Conservation (phyloP, 2,113 vertebrate genomes). For the Vidua macroura region DNA sequence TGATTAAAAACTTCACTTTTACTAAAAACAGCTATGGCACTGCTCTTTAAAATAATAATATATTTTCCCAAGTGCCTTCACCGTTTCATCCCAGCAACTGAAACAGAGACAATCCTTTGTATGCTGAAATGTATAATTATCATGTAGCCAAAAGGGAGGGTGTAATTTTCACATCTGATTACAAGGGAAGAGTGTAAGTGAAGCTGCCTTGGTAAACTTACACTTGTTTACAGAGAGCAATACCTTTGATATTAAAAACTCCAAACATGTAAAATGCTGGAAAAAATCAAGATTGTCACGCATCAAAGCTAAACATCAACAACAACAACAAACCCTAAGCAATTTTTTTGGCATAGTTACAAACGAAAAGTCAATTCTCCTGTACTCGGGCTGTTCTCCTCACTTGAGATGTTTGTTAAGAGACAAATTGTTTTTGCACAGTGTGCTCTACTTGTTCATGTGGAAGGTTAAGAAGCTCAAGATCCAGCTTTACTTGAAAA, state of each 20-base stretch:
- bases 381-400: constrained; percentile 32
- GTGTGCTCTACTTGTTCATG: background rate
- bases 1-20: constrained; percentile 66
- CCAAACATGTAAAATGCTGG: constrained; percentile 58
- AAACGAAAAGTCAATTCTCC: constrained; percentile 57
- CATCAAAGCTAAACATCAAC: constrained; percentile 42
- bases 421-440: constrained; percentile 37
- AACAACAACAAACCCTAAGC: background rate
- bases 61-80: constrained; percentile 73
- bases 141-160: constrained; percentile 88
- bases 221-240: constrained; percentile 81
- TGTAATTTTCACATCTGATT: constrained; percentile 94
- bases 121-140: constrained; percentile 91
- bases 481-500: background rate
- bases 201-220: constrained; percentile 78
- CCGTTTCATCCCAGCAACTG: constrained; percentile 77
- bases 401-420: constrained; percentile 44
- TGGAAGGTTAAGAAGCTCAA: constrained; percentile 31
- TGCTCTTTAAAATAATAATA: constrained; percentile 78
- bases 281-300: constrained; percentile 58
- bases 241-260: constrained; percentile 83
- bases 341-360: constrained; percentile 50
- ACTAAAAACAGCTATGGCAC: constrained; percentile 68
- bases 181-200: constrained; percentile 84
- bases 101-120: constrained; percentile 82